A percentile compares a stretch with the other conserved stretches of the same genome.
Conservation (phyloP, 2,888 invertebrate genomes). For the Drosophila cognata region DNA sequence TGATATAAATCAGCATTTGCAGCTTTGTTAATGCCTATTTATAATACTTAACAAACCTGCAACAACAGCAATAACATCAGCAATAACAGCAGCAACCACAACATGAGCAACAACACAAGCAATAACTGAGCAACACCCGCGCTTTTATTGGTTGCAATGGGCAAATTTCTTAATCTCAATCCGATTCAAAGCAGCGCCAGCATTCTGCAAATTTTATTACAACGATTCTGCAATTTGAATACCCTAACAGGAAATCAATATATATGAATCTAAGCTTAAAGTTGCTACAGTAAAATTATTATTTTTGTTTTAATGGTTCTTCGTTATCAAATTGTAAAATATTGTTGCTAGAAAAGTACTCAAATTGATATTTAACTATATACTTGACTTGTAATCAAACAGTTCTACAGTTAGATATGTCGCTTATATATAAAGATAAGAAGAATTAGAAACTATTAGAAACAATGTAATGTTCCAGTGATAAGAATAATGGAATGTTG, state of each 20-base stretch:
- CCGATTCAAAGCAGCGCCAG: constrained; percentile 28
- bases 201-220: constrained; percentile 37
- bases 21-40: constrained; percentile 50
- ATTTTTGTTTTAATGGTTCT: not conserved
- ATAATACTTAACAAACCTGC: constrained; percentile 34
- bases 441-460: too few relatives aligned
- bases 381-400: too few relatives aligned
- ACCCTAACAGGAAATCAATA: constrained; percentile 18
- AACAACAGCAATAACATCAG: constrained; percentile 35
- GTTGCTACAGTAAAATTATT: not conserved
- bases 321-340: not conserved
- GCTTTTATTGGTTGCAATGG: constrained; percentile 40
- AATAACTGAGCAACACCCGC: constrained; percentile 46
- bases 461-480: too few relatives aligned
- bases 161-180: constrained; percentile 61
- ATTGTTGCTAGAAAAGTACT: too few relatives aligned
- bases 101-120: constrained; percentile 10
- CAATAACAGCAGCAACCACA: constrained; percentile 29
- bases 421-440: too few relatives aligned
- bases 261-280: not conserved
- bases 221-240: constrained; percentile 21
- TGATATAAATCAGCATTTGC: constrained; percentile 71
- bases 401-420: too few relatives aligned
- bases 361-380: too few relatives aligned
- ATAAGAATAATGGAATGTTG: too few relatives aligned